These are phyloP conservation scores for Stomatorhinus walkeri DNA, from an alignment of 2,797 vertebrate species.

Conservation along the genomic window DNA sequence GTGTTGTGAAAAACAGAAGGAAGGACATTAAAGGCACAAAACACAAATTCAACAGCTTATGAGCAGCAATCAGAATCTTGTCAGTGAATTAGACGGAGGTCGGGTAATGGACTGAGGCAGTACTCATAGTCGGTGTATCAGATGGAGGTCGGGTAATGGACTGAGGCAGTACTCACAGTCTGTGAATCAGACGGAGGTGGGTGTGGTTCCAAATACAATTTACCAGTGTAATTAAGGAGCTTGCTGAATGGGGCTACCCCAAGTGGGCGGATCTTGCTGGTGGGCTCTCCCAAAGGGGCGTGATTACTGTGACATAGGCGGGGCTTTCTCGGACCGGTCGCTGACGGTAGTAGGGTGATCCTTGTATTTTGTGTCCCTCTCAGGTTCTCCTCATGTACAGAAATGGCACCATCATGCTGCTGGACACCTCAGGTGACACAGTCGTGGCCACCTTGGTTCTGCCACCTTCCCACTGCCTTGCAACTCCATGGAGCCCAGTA, in stretches of 20 bases:
- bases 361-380: neutral
- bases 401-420: slow-evolving; percentile 47
- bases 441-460: slow-evolving; percentile 40
- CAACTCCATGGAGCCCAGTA: slow-evolving; percentile 21
- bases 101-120: neutral
- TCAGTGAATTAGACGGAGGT: too few species aligned
- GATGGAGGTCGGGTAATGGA: neutral
- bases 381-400: slow-evolving; percentile 31
- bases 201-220: neutral
- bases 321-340: neutral
- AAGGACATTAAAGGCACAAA: neutral
- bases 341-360: neutral
- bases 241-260: neutral
- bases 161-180: too few species aligned
- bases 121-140: neutral
- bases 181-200: too few species aligned
- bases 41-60: neutral
- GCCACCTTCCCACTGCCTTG: slow-evolving; percentile 33
- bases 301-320: neutral
- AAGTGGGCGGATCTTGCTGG: neutral
- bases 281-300: neutral
- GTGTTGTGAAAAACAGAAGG: neutral
- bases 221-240: neutral
- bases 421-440: slow-evolving; percentile 40
- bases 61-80: neutral